phyloP scores from a whole-genome alignment of 2,888 invertebrate species.

The Nudaria mundana region DNA sequence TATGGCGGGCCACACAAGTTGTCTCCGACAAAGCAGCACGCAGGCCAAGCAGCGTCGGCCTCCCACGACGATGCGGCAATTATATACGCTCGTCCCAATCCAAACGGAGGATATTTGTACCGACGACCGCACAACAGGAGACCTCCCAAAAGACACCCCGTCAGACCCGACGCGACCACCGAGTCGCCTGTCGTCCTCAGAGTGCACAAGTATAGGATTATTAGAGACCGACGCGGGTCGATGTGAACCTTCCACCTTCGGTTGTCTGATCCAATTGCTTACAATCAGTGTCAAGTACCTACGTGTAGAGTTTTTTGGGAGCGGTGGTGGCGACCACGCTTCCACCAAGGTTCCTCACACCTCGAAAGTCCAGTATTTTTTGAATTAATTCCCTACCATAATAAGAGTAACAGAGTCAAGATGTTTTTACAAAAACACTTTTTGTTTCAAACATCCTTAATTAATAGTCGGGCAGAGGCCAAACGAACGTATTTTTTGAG shows the following conservation, averaged over 20 bases:
- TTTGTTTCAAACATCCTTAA: too few species aligned
- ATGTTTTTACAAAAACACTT: too few species aligned
- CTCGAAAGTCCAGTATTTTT: too few species aligned
- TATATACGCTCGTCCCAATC: slow-evolving; percentile 60
- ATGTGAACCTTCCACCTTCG: too few species aligned
- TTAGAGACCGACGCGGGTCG: too few species aligned
- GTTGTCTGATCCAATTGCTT: slow-evolving; percentile 9
- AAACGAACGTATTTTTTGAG: too few species aligned
- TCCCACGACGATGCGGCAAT: slow-evolving; percentile 36
- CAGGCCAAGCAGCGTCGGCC: slow-evolving; percentile 6
- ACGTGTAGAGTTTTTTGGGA: background rate
- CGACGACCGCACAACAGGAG: slow-evolving; percentile 34
- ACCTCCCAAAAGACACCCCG: slow-evolving; percentile 12
- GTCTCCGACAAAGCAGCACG: slow-evolving; percentile 11
- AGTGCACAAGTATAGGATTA: slow-evolving; percentile 61
- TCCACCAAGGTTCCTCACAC: too few species aligned
- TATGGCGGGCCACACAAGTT: background rate
- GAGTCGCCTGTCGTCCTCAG: slow-evolving; percentile 51
- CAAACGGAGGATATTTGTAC: slow-evolving; percentile 60
- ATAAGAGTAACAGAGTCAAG: too few species aligned
- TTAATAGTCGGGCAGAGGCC: too few species aligned
- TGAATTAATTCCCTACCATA: too few species aligned
- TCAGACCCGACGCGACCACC: slow-evolving; percentile 22
- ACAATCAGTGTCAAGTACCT: background rate
- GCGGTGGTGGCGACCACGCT: too few species aligned